Conservation (phyloP, 2,888 invertebrate species). For the Tetranychus truncatus region DNA sequence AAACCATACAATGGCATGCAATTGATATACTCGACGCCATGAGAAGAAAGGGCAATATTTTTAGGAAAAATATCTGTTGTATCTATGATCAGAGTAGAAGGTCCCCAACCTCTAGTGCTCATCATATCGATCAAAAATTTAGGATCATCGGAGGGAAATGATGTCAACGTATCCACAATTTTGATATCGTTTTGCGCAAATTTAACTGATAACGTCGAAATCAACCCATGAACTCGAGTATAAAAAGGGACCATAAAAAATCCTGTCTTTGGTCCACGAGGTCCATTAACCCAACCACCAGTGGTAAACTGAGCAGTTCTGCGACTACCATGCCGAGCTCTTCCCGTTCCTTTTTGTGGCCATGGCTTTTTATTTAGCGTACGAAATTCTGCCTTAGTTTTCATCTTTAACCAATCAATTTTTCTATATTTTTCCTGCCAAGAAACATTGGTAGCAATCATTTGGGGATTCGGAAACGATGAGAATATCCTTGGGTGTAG, state of each 20-base stretch:
- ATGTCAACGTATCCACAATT: constrained; percentile 62
- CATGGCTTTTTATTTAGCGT: constrained; percentile 87
- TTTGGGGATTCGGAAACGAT: constrained; percentile 43
- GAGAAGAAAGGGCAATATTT: constrained; percentile 66
- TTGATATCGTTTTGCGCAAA: constrained; percentile 83
- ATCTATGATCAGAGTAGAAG: constrained; percentile 80
- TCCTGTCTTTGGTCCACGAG: constrained; percentile 67
- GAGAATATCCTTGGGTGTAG: constrained; percentile 52
- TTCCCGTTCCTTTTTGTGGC: constrained; percentile 85
- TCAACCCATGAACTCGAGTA: constrained; percentile 56
- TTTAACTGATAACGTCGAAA: constrained; percentile 66
- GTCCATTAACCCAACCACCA: constrained; percentile 70
- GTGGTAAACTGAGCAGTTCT: constrained; percentile 61
- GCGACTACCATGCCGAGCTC: constrained; percentile 76
- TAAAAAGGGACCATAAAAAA: constrained; percentile 82
- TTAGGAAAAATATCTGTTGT: constrained; percentile 67
- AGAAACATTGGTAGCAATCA: constrained; percentile 60
- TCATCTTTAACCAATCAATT: constrained; percentile 59
- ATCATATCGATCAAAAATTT: constrained; percentile 53
- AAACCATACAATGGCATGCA: constrained; percentile 88
- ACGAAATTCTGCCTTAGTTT: constrained; percentile 60
- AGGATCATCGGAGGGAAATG: constrained; percentile 56
- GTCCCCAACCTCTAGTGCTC: constrained; percentile 77
- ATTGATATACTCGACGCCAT: constrained; percentile 59
- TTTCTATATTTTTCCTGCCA: constrained; percentile 68